These are phyloP conservation scores for Hydractinia symbiolongicarpus DNA, from an alignment of 30 jellyfish, hydroid and myxozoan genomes.

Conservation along the genomic window DNA sequence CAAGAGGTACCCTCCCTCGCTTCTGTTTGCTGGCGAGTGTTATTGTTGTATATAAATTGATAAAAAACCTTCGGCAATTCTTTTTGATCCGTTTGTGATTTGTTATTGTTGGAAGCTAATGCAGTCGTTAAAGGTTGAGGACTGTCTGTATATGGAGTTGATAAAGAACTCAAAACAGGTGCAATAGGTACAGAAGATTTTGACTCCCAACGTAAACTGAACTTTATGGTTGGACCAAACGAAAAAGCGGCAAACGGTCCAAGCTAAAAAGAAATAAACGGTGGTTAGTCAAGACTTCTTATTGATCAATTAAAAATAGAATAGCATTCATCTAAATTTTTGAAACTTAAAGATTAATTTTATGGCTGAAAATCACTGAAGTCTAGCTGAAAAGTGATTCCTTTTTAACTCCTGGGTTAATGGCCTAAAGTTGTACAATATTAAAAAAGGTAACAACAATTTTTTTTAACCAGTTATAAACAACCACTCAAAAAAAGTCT, in stretches of 20 bases:
- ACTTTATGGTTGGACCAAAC: constrained; percentile 90
- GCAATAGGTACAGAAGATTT: constrained; percentile 17
- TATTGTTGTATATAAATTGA: constrained; percentile 70
- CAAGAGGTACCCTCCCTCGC: constrained; percentile 87
- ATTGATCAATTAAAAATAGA: too few relatives aligned
- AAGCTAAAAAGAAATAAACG: constrained; percentile 47
- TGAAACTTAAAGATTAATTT: too few relatives aligned
- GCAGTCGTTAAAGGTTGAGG: not conserved
- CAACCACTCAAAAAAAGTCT: too few relatives aligned
- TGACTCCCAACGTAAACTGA: constrained; percentile 65
- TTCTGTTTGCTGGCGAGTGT: constrained; percentile 92
- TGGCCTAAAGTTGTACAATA: too few relatives aligned
- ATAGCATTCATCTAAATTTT: too few relatives aligned
- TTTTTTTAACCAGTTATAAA: too few relatives aligned
- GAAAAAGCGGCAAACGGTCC: constrained; percentile 93
- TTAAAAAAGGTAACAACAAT: too few relatives aligned
- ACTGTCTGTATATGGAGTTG: constrained; percentile 19
- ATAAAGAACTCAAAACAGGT: constrained; percentile 5
- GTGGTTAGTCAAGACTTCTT: too few relatives aligned
- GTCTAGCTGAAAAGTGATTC: too few relatives aligned
- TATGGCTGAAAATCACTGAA: too few relatives aligned
- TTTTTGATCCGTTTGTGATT: not conserved
- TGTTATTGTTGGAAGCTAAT: not conserved
- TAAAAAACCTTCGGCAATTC: constrained; percentile 48
- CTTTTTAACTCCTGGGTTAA: too few relatives aligned